Evolutionary conservation across 2,888 invertebrate species (phyloP).

Genomic region (Notodromas monacha): DNA sequence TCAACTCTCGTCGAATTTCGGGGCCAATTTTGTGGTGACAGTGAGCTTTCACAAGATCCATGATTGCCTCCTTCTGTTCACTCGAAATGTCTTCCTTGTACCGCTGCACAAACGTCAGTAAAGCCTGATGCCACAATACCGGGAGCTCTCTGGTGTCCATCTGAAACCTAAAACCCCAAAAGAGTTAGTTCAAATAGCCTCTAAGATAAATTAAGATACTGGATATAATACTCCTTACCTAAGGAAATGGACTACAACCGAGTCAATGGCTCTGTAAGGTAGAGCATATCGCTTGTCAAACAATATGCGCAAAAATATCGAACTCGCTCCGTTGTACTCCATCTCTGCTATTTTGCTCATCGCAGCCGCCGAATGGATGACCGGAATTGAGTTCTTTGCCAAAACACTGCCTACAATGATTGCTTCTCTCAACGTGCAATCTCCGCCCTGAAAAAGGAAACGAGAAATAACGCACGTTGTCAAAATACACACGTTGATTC

Average conservation of each 20-base stretch:
- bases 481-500: too few species aligned
- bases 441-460: slow-evolving; percentile 43
- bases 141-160: slow-evolving; percentile 50
- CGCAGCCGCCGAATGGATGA: slow-evolving; percentile 76
- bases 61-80: slow-evolving; percentile 58
- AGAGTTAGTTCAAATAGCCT: slow-evolving; percentile 1
- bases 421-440: slow-evolving; percentile 77
- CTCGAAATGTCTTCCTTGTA: slow-evolving; percentile 78
- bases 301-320: slow-evolving; percentile 66
- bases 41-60: slow-evolving; percentile 40
- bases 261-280: slow-evolving; percentile 76
- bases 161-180: slow-evolving; percentile 34
- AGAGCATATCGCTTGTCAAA: slow-evolving; percentile 92
- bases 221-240: slow-evolving; percentile 24
- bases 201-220: background rate
- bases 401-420: slow-evolving; percentile 73
- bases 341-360: slow-evolving; percentile 83
- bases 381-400: slow-evolving; percentile 62
- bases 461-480: slow-evolving; percentile 2
- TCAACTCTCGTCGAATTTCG: slow-evolving; percentile 53
- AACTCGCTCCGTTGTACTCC: slow-evolving; percentile 83
- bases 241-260: slow-evolving; percentile 68
- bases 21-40: slow-evolving; percentile 22
- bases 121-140: slow-evolving; percentile 82
- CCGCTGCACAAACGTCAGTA: slow-evolving; percentile 68